Percentiles rank a stretch among this genome's conserved stretches.
Evolutionary conservation across 92 coral and sea anemone genomes (phyloP).

Genomic region (Zoanthus sociatus): DNA sequence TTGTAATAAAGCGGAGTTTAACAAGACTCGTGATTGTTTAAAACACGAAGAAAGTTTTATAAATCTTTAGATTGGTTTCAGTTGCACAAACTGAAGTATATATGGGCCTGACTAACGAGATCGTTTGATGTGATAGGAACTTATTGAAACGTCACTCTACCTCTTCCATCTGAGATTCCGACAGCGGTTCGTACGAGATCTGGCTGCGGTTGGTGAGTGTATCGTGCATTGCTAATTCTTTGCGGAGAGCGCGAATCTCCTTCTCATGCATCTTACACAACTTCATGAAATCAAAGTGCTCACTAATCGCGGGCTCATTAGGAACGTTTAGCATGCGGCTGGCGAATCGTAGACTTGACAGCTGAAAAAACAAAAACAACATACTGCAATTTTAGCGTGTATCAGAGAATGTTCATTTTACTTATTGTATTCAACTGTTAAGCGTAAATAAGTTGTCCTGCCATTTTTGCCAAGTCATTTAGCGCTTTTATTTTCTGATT

Average conservation of each 20-base stretch:
- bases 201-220: conserved; percentile 98
- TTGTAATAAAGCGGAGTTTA: too few species aligned
- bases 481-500: too few species aligned
- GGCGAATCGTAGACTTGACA: conserved; percentile 91
- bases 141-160: not conserved
- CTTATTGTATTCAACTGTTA: not conserved
- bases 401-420: too few species aligned
- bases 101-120: too few species aligned
- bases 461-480: too few species aligned
- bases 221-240: conserved; percentile 98
- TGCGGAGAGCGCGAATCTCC: conserved; percentile 87
- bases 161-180: conserved; percentile 87
- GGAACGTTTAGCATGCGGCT: conserved; percentile 95
- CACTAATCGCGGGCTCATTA: conserved; percentile 92
- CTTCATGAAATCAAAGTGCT: conserved; percentile 78
- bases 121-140: not conserved
- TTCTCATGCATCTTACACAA: conserved; percentile 91
- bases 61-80: too few species aligned
- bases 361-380: conserved; percentile 47
- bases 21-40: too few species aligned
- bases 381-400: not conserved
- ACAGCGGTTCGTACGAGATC: conserved; percentile 96
- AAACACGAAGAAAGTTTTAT: too few species aligned
- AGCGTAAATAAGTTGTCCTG: not conserved
- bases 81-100: too few species aligned